phyloP scores from a whole-genome alignment of 2,797 vertebrate genomes.

The Meda fulgida region DNA sequence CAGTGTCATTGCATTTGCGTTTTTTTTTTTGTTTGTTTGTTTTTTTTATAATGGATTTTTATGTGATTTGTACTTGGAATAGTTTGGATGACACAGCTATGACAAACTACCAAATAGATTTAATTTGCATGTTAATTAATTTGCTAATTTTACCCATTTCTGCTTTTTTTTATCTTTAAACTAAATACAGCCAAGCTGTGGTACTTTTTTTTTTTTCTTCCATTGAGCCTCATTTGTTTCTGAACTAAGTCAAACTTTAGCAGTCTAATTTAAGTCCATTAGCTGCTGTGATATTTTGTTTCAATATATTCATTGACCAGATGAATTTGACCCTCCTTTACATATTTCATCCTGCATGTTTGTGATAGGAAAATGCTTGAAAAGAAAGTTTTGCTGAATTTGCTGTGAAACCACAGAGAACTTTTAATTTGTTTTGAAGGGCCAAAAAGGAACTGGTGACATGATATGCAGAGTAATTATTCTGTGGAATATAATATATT shows the following conservation, averaged over 20 bases:
- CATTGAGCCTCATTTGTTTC: conserved; percentile 55
- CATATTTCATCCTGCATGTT: conserved; percentile 7
- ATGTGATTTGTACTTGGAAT: conserved; percentile 38
- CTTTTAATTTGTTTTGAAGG: conserved; percentile 63
- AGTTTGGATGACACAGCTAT: conserved; percentile 64
- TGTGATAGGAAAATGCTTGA: conserved; percentile 26
- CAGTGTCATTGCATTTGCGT: neutral
- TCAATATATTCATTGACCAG: conserved; percentile 43
- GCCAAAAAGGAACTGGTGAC: neutral
- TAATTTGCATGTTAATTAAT: conserved; percentile 72
- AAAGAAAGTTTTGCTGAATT: conserved; percentile 37
- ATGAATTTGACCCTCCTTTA: neutral
- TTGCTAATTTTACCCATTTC: conserved; percentile 62
- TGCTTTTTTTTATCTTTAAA: conserved; percentile 69
- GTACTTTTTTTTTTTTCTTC: conserved; percentile 49
- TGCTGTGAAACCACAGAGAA: conserved; percentile 43
- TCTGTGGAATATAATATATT: conserved; percentile 14
- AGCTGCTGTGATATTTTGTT: conserved; percentile 53
- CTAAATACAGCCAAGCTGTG: conserved; percentile 57
- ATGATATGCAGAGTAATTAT: conserved; percentile 3
- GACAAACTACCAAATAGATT: conserved; percentile 63
- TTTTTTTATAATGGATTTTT: conserved; percentile 1
- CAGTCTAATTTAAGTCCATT: conserved; percentile 67
- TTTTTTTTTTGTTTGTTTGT: neutral
- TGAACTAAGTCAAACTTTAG: conserved; percentile 60